Evolutionary conservation across 2,888 invertebrate genomes (phyloP), one percentile per base, ranked within the genome.

Genomic region (Platerodrilus igneus): DNA sequence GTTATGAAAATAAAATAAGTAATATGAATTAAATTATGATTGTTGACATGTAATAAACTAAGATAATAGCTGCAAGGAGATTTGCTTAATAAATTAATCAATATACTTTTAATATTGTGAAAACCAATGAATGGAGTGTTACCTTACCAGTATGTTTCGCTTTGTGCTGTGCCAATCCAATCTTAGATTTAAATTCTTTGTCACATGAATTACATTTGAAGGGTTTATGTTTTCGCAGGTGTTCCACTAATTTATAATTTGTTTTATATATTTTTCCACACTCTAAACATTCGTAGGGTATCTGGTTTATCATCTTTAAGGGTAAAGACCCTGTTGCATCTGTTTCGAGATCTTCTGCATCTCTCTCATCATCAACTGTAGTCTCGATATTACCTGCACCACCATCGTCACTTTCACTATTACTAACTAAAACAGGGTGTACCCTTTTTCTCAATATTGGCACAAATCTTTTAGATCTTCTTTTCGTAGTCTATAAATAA

Each of bases 191-290:
- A 54, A 78, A 78, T 4, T 74, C 71, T 55, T 78, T 78, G 2
- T 74, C 73, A 52, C 78, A 78, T 3, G 70, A 66, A 2, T 58
- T 56, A 55, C 78, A 78, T 41, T 76, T 72, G 52, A 70, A 78
- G 1, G 77, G 76, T 52, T 75, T 76, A 47, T 78, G 78, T 45
- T 74, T 76, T 10, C 76, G 60, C 76, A 77, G 73, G 52, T 77
- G 76, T 50, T 76, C 74, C 17, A 69, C 63, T n/a, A 78, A 53
- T 56, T 77, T 77, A 50, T 77, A 77, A 59, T 77, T 77, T 0
- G 77, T 75, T 44, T 74, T 69, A 52, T 75, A 78, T 15, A 69
- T 65, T 55, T 78, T 78, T 1, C 76, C 76, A 44, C 78, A 78
- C 19, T 73, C 72, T 7, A 64, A 60, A 49, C 78, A 77, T 15